Base-by-base conservation (phyloP, 2,797 vertebrate species). In the Fistularia tabacaria region DNA sequence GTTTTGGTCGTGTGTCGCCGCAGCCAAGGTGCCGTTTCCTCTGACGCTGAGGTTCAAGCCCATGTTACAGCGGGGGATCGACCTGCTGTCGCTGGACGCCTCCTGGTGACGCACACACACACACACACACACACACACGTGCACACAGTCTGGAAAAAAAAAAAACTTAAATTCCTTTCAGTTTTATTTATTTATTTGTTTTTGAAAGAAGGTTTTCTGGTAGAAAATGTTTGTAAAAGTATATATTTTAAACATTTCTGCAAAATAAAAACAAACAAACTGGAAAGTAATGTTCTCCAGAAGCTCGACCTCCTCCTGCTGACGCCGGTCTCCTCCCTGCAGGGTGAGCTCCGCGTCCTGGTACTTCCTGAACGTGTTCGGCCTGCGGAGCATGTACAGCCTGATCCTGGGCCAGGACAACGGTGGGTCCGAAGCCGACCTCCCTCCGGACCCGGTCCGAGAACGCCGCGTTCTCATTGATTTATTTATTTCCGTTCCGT, bases 291-390 rank as follows among this genome's bases (percentile, higher is more conserved):
- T 3, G 25, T 2, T 2, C 25, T 25, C 25, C 25, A 25, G 25
- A 25, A 25, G n/a, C n/a, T n/a, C n/a, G n/a, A n/a, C n/a, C 25
- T 25, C 25, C 25, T 25, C 25, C 25, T 25, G 25, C 5, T 25
- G 25, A 25, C 25, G 25, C 25, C 2, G 25, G 2, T 25, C 25
- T 25, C 25, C 1, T n/a, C 1, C 44, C 11, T 41, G 3, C 72
- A 92, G 90, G 91, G 89, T 92, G 64, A 93, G 89, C 36, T 93
- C 93, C 0, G 92, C 92, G 0, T 94, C 92, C 69, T 93, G 93
- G 93, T 93, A 94, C 71, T 94, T 94, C 79, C 91, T 93, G 10
- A 93, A 93, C 0, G 92, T 94, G 49, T 94, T 94, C 54, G 93
- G 93, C 0, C 85, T 93, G 44, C 80, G 92, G 69, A 92, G 91